These are phyloP conservation scores for Vultur gryphus DNA, from an alignment of 2,797 vertebrate genomes.

Conservation along the genomic window DNA sequence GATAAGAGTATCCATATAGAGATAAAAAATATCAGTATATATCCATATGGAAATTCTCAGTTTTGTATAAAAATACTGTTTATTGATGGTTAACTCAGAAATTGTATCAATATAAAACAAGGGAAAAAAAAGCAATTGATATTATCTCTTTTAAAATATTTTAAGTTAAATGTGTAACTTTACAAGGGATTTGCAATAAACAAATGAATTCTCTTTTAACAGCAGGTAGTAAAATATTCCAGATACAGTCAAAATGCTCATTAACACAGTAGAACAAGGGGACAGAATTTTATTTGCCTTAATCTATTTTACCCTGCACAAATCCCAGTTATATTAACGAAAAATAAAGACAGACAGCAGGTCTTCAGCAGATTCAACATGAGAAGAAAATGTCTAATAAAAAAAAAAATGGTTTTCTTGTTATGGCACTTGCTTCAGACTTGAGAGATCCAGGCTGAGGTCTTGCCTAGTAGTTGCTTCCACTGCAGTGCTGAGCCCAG, in stretches of 20 bases:
- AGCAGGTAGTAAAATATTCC: not conserved
- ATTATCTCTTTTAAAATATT: not conserved
- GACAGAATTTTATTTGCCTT: not conserved
- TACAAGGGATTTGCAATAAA: not conserved
- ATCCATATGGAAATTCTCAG: not conserved
- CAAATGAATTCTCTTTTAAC: not conserved
- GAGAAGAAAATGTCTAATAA: not conserved
- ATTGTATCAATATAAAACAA: not conserved
- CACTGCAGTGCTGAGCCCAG: not conserved
- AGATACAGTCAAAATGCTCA: not conserved
- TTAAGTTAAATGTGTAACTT: not conserved
- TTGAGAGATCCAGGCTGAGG: not conserved
- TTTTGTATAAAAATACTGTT: not conserved
- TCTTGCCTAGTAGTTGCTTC: not conserved
- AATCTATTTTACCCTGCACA: not conserved
- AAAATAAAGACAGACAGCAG: not conserved
- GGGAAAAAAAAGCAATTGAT: rapidly evolving
- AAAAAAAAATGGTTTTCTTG: not conserved
- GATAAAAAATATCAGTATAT: not conserved
- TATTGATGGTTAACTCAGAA: not conserved
- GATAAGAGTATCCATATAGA: not conserved
- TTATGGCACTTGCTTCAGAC: not conserved
- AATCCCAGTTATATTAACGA: not conserved
- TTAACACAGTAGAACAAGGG: not conserved
- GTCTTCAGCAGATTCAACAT: not conserved